A percentile compares a stretch with the other conserved stretches of the same genome.
Conservation (phyloP, 1,140 invertebrate genomes). For the Asbolus verrucosus region DNA sequence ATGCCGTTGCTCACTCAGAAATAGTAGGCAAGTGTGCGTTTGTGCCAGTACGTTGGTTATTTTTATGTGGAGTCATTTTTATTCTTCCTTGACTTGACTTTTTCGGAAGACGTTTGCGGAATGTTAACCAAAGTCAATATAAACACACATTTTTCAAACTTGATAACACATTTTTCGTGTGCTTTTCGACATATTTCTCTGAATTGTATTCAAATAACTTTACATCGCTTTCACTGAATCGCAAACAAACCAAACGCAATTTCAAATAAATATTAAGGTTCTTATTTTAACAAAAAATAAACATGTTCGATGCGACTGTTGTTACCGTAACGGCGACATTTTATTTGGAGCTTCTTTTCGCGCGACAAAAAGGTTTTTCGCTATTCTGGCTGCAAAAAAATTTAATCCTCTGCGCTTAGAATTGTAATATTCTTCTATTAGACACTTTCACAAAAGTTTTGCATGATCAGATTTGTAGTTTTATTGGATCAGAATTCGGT, state of each 20-base stretch:
- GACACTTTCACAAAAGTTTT: too few species aligned
- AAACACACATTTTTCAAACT: conserved; percentile 51
- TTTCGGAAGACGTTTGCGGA: conserved; percentile 44
- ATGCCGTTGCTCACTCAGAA: conserved; percentile 21
- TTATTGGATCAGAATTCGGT: too few species aligned
- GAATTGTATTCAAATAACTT: conserved; percentile 41
- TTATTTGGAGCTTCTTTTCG: too few species aligned
- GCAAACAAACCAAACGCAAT: background rate
- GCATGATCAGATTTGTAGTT: too few species aligned
- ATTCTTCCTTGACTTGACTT: conserved; percentile 48
- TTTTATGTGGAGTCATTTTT: conserved; percentile 51
- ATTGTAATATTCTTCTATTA: too few species aligned
- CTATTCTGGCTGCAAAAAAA: too few species aligned
- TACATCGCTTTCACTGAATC: background rate
- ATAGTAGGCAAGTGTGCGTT: conserved; percentile 19
- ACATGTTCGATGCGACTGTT: too few species aligned
- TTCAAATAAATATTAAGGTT: background rate
- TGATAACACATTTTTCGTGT: conserved; percentile 43
- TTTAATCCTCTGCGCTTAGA: too few species aligned
- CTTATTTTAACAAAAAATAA: background rate
- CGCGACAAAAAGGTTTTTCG: too few species aligned
- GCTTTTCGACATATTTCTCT: conserved; percentile 37
- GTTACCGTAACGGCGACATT: too few species aligned
- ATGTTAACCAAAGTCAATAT: conserved; percentile 50
- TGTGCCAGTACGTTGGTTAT: conserved; percentile 44